A percentile compares a stretch with the other conserved stretches of the same genome.
These are phyloP conservation scores for Drosophila austrosaltans DNA, from an alignment of 2,888 invertebrate species.

Conservation along the genomic window DNA sequence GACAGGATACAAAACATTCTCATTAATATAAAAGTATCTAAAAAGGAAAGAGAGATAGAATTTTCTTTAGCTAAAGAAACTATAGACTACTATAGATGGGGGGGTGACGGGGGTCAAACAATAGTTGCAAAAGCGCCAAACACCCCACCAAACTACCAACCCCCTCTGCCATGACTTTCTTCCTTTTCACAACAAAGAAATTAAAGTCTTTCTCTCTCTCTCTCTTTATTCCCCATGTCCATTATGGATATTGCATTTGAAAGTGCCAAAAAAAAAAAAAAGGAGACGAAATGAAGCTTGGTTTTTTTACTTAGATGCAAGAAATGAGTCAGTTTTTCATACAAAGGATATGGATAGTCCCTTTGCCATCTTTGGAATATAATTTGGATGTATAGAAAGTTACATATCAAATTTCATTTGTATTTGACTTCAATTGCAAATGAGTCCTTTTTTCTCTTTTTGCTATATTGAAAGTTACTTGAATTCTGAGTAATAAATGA, in stretches of 20 bases:
- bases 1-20: constrained; percentile 70
- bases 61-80: background rate
- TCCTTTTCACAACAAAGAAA: background rate
- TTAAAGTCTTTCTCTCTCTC: background rate
- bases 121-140: constrained; percentile 6
- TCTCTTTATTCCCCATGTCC: constrained; percentile 30
- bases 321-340: background rate
- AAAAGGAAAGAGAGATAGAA: constrained; percentile 45
- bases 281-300: constrained; percentile 35
- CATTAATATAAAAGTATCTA: constrained; percentile 67
- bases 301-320: background rate
- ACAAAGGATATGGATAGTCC: background rate
- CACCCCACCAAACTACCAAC: background rate
- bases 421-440: too few relatives aligned
- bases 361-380: background rate
- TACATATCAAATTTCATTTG: background rate
- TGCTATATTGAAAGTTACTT: too few relatives aligned
- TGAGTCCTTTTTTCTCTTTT: too few relatives aligned
- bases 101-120: background rate
- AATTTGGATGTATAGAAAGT: background rate
- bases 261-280: constrained; percentile 64
- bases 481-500: too few relatives aligned
- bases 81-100: too few relatives aligned
- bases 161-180: background rate
- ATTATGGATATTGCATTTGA: constrained; percentile 73